phyloP scores from a whole-genome alignment of 2,113 vertebrate genomes.

The Onychostruthus taczanowskii region DNA sequence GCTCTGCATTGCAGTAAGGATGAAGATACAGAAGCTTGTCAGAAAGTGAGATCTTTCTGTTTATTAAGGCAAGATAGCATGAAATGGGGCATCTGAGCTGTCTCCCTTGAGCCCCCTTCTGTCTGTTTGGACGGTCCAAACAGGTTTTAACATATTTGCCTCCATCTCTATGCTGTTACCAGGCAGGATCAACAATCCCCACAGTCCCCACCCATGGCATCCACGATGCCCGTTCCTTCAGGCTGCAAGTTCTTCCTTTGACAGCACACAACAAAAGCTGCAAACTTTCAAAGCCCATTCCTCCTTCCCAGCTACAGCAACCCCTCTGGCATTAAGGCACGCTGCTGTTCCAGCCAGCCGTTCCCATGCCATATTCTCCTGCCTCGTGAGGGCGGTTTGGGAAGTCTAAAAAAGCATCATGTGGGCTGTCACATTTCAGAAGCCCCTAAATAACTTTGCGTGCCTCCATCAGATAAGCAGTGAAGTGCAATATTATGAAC shows the following conservation, averaged over 20 bases:
- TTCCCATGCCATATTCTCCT: not conserved
- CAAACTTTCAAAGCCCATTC: not conserved
- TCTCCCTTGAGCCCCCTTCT: not conserved
- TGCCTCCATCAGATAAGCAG: not conserved
- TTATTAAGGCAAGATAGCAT: not conserved
- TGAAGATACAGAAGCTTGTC: not conserved
- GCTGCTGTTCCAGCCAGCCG: not conserved
- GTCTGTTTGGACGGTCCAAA: not conserved
- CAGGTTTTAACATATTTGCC: not conserved
- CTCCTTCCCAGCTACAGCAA: not conserved
- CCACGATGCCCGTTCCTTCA: not conserved
- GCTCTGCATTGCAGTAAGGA: not conserved
- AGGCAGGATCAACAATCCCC: not conserved
- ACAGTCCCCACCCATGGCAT: not conserved
- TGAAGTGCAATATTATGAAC: constrained; percentile 14
- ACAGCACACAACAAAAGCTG: not conserved
- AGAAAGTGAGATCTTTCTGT: not conserved
- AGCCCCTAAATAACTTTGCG: not conserved
- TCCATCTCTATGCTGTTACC: not conserved
- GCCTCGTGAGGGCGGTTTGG: not conserved
- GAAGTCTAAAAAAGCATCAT: constrained; percentile 14
- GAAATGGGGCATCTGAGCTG: not conserved
- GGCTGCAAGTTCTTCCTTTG: not conserved
- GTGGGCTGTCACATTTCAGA: constrained; percentile 29
- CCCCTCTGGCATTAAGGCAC: fast-evolving